A percentile compares a stretch with the other conserved stretches of the same genome.
These are phyloP conservation scores for Eupeodes latifasciatus DNA, from an alignment of 2,888 invertebrate species.

Conservation along the genomic window DNA sequence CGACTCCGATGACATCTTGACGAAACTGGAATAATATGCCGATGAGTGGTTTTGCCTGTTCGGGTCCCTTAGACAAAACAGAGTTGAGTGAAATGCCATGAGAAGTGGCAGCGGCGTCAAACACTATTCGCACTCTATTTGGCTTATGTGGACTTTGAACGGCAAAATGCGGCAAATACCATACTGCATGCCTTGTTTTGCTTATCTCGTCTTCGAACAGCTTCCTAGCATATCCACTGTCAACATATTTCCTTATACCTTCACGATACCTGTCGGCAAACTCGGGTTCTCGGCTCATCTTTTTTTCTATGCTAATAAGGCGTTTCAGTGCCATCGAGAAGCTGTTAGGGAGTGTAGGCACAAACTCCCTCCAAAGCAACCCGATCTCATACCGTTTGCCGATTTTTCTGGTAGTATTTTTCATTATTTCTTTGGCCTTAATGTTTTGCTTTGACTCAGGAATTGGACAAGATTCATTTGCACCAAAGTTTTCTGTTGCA, in stretches of 20 bases:
- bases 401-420: background rate
- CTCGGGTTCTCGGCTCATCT: background rate
- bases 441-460: background rate
- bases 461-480: background rate
- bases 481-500: background rate
- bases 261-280: background rate
- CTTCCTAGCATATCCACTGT: background rate
- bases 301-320: background rate
- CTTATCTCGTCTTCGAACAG: background rate
- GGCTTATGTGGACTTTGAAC: background rate
- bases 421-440: background rate
- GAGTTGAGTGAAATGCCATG: background rate
- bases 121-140: background rate
- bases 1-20: background rate
- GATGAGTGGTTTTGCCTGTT: background rate
- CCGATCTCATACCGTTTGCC: background rate
- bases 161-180: background rate
- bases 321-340: background rate
- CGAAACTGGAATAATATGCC: background rate
- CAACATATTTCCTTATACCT: background rate
- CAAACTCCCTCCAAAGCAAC: background rate
- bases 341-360: background rate
- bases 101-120: background rate
- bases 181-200: background rate
- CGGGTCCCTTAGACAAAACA: background rate